Evolutionary conservation across 2,113 vertebrate genomes (phyloP), one percentile per base, ranked within the genome.

Genomic region (Perca fluviatilis): DNA sequence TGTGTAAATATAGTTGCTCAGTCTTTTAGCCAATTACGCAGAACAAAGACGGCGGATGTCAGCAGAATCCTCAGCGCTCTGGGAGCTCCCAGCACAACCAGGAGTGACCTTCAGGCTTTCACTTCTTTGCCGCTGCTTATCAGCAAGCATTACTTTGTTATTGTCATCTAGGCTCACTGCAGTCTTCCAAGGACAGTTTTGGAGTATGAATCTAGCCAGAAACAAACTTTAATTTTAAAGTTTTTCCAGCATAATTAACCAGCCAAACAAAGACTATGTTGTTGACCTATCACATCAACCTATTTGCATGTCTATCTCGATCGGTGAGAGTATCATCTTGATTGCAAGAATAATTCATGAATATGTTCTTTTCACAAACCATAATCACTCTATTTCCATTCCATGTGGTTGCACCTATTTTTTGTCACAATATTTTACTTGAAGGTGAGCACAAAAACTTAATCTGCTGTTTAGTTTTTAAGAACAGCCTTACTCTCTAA

Each of bases 1-100:
- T 89, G 92, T 92, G 92, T 92, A 93, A 94, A 94, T 94, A 93
- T 93, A 93, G 93, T 91, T 92, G 91, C 93, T 93, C 90, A 72
- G 91, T 94, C 92, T 94, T 94, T 93, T 93, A 93, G 92, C 92
- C 94, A 94, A 94, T 93, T 94, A 94, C 84, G 68, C 89, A 90
- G 93, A 93, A 93, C 93, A 93, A 93, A 94, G 94, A 94, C 70
- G 81, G 91, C 75, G 86, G 90, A 93, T 93, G 93, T 94, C 94
- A 94, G 93, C 94, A 94, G 86, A 94, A 93, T 93, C 89, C 88
- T 88, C 77, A 4, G 88, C 69, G 91, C 93, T 93, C 87, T 75
- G 94, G 94, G 93, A 93, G 87, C 89, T 91, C 88, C 88, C 87
- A 83, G 91, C 85, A 87, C 89, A 91, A 89, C 90, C 88, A 87